Conservation (phyloP, 2,113 vertebrate species). For the Amazona guildingii region DNA sequence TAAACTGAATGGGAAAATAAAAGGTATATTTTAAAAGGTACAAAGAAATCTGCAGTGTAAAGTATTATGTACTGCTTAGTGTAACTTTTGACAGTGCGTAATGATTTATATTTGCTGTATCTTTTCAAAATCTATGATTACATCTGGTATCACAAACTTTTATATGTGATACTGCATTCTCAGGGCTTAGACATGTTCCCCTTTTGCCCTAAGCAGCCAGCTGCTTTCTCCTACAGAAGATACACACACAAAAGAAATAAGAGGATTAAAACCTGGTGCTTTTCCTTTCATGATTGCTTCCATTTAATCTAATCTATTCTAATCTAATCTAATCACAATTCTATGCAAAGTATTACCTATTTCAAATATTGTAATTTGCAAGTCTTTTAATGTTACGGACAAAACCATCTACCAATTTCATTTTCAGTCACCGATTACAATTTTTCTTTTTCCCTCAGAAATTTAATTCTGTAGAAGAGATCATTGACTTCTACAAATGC, state of each 20-base stretch:
- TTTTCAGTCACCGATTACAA: background rate
- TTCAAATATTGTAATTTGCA: background rate
- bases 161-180: background rate
- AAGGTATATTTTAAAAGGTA: background rate
- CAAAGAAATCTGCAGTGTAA: background rate
- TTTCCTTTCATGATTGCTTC: background rate
- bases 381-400: background rate
- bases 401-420: background rate
- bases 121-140: background rate
- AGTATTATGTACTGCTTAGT: background rate
- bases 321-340: background rate
- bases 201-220: background rate
- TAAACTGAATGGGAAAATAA: background rate
- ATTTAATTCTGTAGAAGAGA: slow-evolving; percentile 87
- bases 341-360: background rate
- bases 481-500: slow-evolving; percentile 85
- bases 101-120: background rate
- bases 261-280: background rate
- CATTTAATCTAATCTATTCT: background rate
- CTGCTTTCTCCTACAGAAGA: background rate
- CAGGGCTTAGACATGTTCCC: background rate
- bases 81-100: background rate
- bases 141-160: background rate
- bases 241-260: background rate
- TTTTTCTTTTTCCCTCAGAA: slow-evolving; percentile 71